These are phyloP conservation scores for Muscicapa comitata DNA, from an alignment of 2,797 vertebrate genomes.

Conservation along the genomic window DNA sequence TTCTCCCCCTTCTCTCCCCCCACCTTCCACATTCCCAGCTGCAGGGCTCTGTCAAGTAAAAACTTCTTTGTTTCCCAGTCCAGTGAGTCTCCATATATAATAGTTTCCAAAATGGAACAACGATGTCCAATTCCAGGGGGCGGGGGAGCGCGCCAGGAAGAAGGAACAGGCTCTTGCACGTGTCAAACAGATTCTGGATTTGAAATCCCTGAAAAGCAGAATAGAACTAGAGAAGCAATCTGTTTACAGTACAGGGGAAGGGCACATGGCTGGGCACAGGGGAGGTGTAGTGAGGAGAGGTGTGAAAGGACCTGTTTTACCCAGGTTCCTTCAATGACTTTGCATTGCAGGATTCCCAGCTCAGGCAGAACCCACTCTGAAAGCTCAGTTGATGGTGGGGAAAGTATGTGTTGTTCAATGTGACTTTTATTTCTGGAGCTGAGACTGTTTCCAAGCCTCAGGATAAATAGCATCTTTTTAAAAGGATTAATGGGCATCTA, in stretches of 20 bases:
- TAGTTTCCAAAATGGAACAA: constrained; percentile 61
- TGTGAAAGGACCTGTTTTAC: not conserved
- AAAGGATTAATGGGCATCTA: not conserved
- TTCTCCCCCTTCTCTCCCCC: not conserved
- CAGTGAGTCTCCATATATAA: constrained; percentile 28
- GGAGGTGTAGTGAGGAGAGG: not conserved
- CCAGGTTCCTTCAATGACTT: not conserved
- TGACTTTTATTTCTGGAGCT: not conserved
- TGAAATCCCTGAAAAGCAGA: not conserved
- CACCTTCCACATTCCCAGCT: constrained; percentile 50
- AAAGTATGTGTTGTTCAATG: not conserved
- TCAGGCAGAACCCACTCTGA: not conserved
- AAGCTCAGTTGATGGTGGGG: not conserved
- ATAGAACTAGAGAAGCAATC: not conserved
- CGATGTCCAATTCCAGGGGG: constrained; percentile 29
- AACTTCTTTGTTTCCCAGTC: constrained; percentile 65
- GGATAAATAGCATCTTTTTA: not conserved
- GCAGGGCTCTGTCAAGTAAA: constrained; percentile 64
- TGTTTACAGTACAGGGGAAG: constrained; percentile 12
- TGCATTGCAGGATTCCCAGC: not conserved
- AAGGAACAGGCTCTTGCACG: constrained; percentile 20
- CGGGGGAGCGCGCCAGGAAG: rapidly evolving
- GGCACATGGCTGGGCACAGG: not conserved
- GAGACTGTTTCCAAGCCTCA: not conserved
- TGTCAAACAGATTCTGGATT: constrained; percentile 23